Percentiles rank a stretch among this genome's conserved stretches.
These are phyloP conservation scores for Cacajao melanocephalus DNA, from an alignment of 2,797 vertebrate genomes.

Conservation along the genomic window DNA sequence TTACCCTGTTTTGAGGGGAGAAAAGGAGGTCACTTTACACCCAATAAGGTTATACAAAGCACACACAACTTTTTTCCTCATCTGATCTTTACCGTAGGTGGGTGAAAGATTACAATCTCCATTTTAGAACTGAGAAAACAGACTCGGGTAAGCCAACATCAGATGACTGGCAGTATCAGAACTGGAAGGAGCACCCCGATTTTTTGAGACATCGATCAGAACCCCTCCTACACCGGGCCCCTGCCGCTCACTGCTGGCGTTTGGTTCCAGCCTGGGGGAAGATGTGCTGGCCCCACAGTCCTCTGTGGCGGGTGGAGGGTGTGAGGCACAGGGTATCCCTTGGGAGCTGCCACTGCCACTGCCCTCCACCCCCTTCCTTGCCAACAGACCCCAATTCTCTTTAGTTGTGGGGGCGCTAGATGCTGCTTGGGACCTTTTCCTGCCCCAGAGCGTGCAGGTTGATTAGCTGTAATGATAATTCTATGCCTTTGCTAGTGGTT, in stretches of 20 bases:
- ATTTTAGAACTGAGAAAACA: not conserved
- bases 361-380: not conserved
- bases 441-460: not conserved
- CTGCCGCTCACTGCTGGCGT: too few relatives aligned
- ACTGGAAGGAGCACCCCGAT: not conserved
- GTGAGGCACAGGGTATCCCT: accelerated
- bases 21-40: not conserved
- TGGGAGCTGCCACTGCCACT: accelerated
- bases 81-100: accelerated
- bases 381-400: not conserved
- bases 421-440: not conserved
- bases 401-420: accelerated
- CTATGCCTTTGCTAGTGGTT: not conserved
- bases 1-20: not conserved
- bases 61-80: too few relatives aligned
- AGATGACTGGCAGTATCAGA: not conserved
- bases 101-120: not conserved
- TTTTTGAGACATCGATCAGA: not conserved
- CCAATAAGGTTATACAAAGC: not conserved
- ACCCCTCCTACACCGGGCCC: accelerated
- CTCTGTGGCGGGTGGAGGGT: accelerated
- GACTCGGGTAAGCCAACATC: not conserved
- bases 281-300: not conserved
- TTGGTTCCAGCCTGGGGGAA: too few relatives aligned
- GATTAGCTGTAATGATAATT: not conserved